Evolutionary conservation across 2,113 vertebrate species (phyloP), one percentile per base, ranked within the genome.

Genomic region (Zosterops pallidus): DNA sequence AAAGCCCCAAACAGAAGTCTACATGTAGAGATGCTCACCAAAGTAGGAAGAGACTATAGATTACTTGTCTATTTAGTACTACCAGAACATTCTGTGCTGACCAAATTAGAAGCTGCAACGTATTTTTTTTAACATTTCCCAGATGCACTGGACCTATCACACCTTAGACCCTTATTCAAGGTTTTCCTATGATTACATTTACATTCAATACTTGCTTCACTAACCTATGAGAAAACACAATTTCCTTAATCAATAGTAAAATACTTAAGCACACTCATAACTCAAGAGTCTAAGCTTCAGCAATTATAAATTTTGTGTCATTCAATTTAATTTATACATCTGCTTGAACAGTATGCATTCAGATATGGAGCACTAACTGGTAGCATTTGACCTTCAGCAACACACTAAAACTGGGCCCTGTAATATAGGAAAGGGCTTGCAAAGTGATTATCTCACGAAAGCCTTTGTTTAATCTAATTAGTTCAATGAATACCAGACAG

Each of bases 391-490:
- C 98, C 98, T 98, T 98, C 98, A 98, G 93, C 89, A 95, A 70
- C 95, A 97, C 87, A 85, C 90, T 96, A 95, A 89, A 96, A 89
- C 86, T 92, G 86, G 86, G 26, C 46, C 91, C 96, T 97, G 91
- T 56, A 98, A 97, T 92, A 96, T 74, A 83, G 96, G 95, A 96
- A 96, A 96, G 95, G 96, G 97, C 91, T 97, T 89, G 95, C 89
- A 96, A 97, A 98, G 97, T 98, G 97, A 98, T 98, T 98, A 98
- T 95, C 97, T 97, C 95, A 97, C 97, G 97, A 98, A 98, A 98
- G 97, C 96, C 97, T 97, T 95, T 91, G 65, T 97, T 98, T 98
- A 97, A 98, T 98, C 97, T 97, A 98, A 98, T 98, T 98, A 97
- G 94, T 87, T 95, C 83, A 94, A 68, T 49, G 83, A 94, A 97